These are phyloP conservation scores for Calonectris borealis DNA, from an alignment of 2,113 vertebrate species.

Conservation along the genomic window DNA sequence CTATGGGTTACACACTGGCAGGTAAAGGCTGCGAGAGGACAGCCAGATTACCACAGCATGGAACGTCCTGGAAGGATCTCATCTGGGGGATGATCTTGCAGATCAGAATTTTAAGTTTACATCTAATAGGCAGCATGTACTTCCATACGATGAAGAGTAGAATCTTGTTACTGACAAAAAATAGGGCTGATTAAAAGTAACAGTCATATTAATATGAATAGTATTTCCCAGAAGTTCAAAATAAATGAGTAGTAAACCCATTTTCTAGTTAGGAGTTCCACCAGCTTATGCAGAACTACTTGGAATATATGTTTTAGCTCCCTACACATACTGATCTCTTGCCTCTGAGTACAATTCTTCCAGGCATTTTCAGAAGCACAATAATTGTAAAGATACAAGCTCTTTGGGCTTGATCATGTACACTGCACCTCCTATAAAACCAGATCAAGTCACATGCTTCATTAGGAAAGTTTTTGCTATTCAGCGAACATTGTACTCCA, in stretches of 20 bases:
- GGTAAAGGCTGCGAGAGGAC: not conserved
- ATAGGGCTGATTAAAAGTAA: not conserved
- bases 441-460: not conserved
- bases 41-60: not conserved
- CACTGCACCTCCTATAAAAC: not conserved
- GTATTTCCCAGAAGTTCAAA: not conserved
- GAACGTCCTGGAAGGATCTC: not conserved
- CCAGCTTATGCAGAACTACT: not conserved
- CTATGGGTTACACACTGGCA: not conserved
- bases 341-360: not conserved
- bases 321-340: not conserved
- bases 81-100: not conserved
- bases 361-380: not conserved
- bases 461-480: not conserved
- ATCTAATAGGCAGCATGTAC: not conserved
- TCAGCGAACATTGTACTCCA: not conserved
- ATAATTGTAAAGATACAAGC: not conserved
- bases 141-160: not conserved
- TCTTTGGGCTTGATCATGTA: not conserved
- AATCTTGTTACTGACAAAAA: not conserved
- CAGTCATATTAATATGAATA: not conserved
- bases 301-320: not conserved
- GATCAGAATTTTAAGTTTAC: not conserved
- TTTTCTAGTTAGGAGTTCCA: not conserved
- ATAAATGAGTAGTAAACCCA: not conserved